Conservation (phyloP, 1,140 invertebrate species). For the Rhopalosiphum padi region DNA sequence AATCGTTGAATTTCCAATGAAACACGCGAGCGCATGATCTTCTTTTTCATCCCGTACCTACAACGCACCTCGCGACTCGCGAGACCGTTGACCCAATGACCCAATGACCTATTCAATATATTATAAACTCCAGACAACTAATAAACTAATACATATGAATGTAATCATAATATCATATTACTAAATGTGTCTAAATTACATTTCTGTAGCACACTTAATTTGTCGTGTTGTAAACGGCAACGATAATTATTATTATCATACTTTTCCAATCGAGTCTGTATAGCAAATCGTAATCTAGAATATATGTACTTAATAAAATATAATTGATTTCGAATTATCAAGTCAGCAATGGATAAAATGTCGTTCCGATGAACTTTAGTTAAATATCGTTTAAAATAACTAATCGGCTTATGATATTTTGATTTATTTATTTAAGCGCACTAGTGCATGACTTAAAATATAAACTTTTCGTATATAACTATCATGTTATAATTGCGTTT, state of each 20-base stretch:
- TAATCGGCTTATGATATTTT: not conserved
- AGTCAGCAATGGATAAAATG: not conserved
- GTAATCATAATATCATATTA: not conserved
- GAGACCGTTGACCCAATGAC: constrained; percentile 35
- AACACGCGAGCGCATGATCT: constrained; percentile 30
- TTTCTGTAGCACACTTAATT: not conserved
- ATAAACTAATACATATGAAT: not conserved
- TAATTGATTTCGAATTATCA: not conserved
- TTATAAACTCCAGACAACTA: not conserved
- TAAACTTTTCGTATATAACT: not conserved
- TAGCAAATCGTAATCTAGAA: too few species aligned
- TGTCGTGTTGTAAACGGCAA: not conserved
- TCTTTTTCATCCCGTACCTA: constrained; percentile 3
- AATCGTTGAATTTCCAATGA: constrained; percentile 38
- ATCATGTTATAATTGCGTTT: not conserved
- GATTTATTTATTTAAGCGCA: not conserved
- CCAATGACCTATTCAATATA: constrained; percentile 35
- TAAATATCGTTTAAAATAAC: not conserved
- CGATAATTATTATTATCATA: too few species aligned
- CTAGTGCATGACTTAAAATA: not conserved
- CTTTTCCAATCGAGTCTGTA: too few species aligned
- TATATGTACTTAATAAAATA: not conserved
- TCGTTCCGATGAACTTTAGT: not conserved
- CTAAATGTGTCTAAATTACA: not conserved
- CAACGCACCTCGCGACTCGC: not conserved